Conservation (phyloP, 2,113 vertebrate species). For the Microcebus murinus region DNA sequence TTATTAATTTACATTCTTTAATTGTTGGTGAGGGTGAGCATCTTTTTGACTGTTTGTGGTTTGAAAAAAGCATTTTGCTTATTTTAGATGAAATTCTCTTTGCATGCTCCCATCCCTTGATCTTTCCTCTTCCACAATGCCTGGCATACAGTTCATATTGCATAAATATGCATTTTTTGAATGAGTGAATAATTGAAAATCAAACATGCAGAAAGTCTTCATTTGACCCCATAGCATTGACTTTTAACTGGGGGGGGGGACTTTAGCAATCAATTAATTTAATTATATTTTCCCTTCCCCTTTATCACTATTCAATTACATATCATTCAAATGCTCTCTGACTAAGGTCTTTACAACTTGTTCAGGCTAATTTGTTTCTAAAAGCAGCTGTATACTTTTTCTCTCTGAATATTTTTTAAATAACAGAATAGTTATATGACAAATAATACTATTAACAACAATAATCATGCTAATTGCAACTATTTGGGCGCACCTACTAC, state of each 20-base stretch:
- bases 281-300: not conserved
- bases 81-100: conserved; percentile 34
- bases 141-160: not conserved
- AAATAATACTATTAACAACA: not conserved
- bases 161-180: not conserved
- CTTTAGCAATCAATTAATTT: conserved; percentile 20
- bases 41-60: not conserved
- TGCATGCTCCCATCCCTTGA: not conserved
- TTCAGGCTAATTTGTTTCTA: conserved; percentile 16
- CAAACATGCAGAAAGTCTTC: not conserved
- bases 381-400: not conserved
- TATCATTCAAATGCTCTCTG: not conserved
- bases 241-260: not conserved
- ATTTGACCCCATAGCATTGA: not conserved
- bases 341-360: not conserved
- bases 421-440: not conserved
- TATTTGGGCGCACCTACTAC: not conserved
- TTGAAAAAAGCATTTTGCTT: not conserved
- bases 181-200: not conserved
- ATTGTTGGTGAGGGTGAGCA: not conserved
- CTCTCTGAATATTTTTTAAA: conserved; percentile 3
- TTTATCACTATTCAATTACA: conserved; percentile 7
- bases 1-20: not conserved
- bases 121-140: not conserved
- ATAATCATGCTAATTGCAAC: not conserved